Percentiles rank a stretch among this genome's conserved stretches.
Evolutionary conservation across 1,140 invertebrate species (phyloP).

Genomic region (Caenorhabditis briggsae): DNA sequence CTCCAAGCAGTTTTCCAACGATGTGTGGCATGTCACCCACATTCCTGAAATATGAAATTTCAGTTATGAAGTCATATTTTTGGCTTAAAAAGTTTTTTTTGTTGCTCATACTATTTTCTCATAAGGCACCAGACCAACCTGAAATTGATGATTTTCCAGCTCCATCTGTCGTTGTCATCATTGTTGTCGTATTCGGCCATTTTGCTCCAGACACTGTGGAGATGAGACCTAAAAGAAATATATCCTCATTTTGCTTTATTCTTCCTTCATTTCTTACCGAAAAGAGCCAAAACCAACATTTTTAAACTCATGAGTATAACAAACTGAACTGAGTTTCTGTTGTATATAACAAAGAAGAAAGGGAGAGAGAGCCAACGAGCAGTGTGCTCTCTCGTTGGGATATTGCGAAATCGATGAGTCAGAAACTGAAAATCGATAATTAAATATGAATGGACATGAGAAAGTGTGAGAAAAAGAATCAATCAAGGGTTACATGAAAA

Average conservation of each 20-base stretch:
- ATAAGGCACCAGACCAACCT: background rate
- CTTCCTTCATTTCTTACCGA: background rate
- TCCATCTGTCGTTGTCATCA: background rate
- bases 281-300: background rate
- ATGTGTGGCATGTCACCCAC: conserved; percentile 51
- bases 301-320: conserved; percentile 9
- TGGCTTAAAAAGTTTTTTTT: no score
- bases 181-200: conserved; percentile 5
- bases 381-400: conserved; percentile 18
- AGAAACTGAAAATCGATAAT: conserved; percentile 24
- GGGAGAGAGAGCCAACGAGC: conserved; percentile 35
- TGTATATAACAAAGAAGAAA: background rate
- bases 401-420: conserved; percentile 34
- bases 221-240: background rate
- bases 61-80: no score
- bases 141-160: conserved; percentile 33
- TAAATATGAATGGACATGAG: background rate
- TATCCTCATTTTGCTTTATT: background rate
- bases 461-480: no score
- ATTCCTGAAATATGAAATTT: conserved; percentile 32
- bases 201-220: background rate
- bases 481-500: no score
- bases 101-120: no score
- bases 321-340: conserved; percentile 9
- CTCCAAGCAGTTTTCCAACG: conserved; percentile 54